Conservation (phyloP, 2,797 vertebrate genomes). For the Epinephelus awoara region DNA sequence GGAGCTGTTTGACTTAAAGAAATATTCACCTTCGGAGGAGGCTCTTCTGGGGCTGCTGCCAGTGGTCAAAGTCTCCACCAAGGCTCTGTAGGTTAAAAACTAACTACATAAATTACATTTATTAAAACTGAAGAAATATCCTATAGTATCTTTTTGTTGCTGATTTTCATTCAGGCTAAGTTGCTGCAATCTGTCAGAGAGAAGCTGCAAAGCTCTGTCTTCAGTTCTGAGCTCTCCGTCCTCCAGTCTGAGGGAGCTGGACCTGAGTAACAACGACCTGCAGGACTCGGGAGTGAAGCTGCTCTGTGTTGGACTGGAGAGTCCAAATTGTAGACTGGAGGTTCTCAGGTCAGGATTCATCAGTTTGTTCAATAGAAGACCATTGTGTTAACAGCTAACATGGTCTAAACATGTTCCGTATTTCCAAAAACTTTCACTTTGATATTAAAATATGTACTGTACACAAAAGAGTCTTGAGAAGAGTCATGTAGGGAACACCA, state of each 20-base stretch:
- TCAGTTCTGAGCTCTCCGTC: slow-evolving; percentile 11
- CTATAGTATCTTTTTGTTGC: rapidly evolving
- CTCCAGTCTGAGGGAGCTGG: slow-evolving; percentile 14
- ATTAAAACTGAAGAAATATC: rapidly evolving
- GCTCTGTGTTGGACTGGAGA: slow-evolving; percentile 51
- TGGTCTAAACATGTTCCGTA: background rate
- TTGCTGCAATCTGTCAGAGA: slow-evolving; percentile 33
- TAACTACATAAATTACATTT: background rate
- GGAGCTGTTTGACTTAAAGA: slow-evolving; percentile 33
- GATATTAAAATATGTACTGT: background rate
- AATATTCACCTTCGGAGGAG: slow-evolving; percentile 33
- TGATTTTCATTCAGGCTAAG: slow-evolving; percentile 40
- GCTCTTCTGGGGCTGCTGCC: slow-evolving; percentile 44
- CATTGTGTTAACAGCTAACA: background rate
- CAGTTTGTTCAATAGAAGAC: background rate
- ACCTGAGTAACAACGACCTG: slow-evolving; percentile 55
- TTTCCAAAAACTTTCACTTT: background rate
- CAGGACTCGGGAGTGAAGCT: slow-evolving; percentile 41
- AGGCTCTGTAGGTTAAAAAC: slow-evolving; percentile 52
- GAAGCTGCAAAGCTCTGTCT: slow-evolving; percentile 33
- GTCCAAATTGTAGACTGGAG: slow-evolving; percentile 45
- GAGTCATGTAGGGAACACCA: too few species aligned
- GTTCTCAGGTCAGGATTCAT: slow-evolving; percentile 50
- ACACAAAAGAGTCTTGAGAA: background rate
- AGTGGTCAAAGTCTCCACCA: slow-evolving; percentile 41